Evolutionary conservation across 2,797 vertebrate species (phyloP).

Genomic region (Chiroxiphia lanceolata): DNA sequence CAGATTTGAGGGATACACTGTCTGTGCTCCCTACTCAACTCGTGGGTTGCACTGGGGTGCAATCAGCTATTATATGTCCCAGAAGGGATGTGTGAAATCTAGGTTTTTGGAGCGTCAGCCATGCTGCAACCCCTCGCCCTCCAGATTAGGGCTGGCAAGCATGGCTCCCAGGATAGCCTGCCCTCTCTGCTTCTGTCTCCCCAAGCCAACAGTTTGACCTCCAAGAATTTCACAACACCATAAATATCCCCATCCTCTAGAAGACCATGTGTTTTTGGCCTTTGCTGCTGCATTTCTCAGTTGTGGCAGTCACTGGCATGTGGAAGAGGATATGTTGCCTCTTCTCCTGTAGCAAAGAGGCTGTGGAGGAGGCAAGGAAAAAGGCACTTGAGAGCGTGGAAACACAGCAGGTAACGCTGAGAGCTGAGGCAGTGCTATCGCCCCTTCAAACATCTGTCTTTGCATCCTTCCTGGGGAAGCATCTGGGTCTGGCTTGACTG

Average conservation of each 20-base stretch:
- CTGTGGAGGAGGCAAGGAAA: background rate
- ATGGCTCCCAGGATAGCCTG: background rate
- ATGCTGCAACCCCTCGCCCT: background rate
- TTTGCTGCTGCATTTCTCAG: background rate
- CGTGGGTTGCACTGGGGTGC: rapidly evolving
- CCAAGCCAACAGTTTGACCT: background rate
- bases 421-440: background rate
- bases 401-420: background rate
- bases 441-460: background rate
- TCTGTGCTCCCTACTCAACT: background rate
- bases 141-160: background rate
- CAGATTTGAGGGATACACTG: background rate
- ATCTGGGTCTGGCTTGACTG: background rate
- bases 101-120: background rate
- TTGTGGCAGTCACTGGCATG: background rate
- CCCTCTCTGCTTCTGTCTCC: background rate
- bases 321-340: background rate
- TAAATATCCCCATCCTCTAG: background rate
- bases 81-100: background rate
- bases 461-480: background rate
- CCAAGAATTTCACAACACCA: background rate
- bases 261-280: background rate
- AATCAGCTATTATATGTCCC: background rate
- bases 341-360: background rate
- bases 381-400: background rate